A percentile compares a stretch with the other conserved stretches of the same genome.
These are phyloP conservation scores for Oncorhynchus tshawytscha DNA, from an alignment of 2,113 vertebrate species.

Conservation along the genomic window DNA sequence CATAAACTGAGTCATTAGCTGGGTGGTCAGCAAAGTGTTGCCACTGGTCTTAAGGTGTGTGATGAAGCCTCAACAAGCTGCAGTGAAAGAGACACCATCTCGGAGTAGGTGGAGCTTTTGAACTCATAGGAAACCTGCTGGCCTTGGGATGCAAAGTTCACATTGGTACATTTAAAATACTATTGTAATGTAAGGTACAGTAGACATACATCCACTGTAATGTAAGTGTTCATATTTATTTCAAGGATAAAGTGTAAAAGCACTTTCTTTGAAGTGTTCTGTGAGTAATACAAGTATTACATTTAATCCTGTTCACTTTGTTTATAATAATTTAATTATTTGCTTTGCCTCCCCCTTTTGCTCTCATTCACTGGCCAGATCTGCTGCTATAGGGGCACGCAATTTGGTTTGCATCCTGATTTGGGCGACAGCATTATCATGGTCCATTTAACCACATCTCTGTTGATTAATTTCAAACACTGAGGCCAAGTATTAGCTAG, in stretches of 20 bases:
- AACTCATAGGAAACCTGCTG: neutral
- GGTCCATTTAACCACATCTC: conserved; percentile 52
- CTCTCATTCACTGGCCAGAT: conserved; percentile 23
- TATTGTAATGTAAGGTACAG: too few species aligned
- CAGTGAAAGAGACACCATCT: neutral
- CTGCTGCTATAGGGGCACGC: conserved; percentile 14
- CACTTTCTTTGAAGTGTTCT: neutral
- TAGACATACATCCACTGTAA: too few species aligned
- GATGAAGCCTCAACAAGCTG: neutral
- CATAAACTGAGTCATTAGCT: conserved; percentile 62
- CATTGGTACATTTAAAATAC: neutral
- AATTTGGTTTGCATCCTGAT: conserved; percentile 37
- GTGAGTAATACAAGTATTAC: neutral
- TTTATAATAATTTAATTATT: conserved; percentile 35
- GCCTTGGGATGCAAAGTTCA: too few species aligned
- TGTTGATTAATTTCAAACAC: conserved; percentile 48
- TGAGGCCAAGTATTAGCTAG: conserved; percentile 16
- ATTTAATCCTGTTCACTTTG: neutral
- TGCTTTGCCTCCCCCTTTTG: conserved; percentile 16
- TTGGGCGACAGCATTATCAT: conserved; percentile 36
- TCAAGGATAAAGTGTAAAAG: too few species aligned
- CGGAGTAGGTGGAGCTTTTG: neutral
- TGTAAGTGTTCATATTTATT: too few species aligned
- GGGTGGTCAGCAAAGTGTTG: conserved; percentile 52
- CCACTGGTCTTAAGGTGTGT: conserved; percentile 22